Conservation (phyloP, 2,888 invertebrate species). For the Peribatodes rhomboidaria region DNA sequence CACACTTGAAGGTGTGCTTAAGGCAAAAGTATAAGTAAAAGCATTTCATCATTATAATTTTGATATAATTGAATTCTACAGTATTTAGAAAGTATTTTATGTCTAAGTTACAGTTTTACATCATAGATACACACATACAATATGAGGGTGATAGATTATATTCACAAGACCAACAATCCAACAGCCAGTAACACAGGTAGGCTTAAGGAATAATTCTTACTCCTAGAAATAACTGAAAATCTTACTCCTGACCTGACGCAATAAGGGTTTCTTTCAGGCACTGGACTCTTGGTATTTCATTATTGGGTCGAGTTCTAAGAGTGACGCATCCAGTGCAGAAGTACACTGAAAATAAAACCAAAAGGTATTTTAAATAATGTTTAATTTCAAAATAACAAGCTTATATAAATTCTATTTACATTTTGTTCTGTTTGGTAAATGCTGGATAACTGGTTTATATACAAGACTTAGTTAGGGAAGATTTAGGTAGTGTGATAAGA, state of each 20-base stretch:
- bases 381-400: constrained; percentile 36
- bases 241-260: constrained; percentile 65
- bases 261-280: constrained; percentile 65
- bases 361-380: constrained; percentile 44
- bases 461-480: not conserved
- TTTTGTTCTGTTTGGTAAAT: constrained; percentile 13
- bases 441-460: not conserved
- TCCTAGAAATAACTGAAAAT: constrained; percentile 51
- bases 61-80: constrained; percentile 20
- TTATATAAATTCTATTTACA: constrained; percentile 21
- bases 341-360: constrained; percentile 74
- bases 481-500: not conserved
- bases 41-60: not conserved
- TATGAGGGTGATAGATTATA: constrained; percentile 58
- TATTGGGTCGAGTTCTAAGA: constrained; percentile 62
- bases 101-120: constrained; percentile 48
- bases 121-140: constrained; percentile 58
- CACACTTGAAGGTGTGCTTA: too few species aligned
- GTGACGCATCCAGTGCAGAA: constrained; percentile 75
- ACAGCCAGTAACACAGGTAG: constrained; percentile 56
- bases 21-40: too few species aligned
- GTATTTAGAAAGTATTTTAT: constrained; percentile 42
- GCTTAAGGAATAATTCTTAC: constrained; percentile 57
- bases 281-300: constrained; percentile 64
- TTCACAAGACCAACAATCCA: constrained; percentile 68